phyloP scores from a whole-genome alignment of 2,113 vertebrate genomes.

The Melospiza melodia region DNA sequence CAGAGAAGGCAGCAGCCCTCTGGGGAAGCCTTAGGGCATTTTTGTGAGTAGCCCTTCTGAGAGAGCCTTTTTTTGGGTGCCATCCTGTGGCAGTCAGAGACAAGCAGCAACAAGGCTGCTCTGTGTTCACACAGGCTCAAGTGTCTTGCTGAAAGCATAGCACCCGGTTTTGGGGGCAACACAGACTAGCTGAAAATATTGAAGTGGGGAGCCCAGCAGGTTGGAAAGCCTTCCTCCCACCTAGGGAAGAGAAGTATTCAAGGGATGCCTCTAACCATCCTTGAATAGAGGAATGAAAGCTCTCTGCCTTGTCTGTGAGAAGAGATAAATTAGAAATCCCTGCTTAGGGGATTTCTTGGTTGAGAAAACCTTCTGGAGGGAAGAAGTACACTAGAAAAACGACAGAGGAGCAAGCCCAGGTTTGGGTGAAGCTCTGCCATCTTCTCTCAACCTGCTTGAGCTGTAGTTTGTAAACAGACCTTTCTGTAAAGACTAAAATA shows the following conservation, averaged over 20 bases:
- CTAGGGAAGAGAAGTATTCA: neutral
- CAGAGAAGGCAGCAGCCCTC: neutral
- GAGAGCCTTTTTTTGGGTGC: neutral
- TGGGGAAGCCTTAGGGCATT: neutral
- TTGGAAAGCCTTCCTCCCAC: neutral
- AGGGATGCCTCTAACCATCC: neutral
- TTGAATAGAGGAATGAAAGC: neutral
- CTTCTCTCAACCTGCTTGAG: neutral
- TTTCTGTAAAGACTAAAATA: neutral
- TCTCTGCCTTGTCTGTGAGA: neutral
- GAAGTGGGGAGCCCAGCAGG: neutral
- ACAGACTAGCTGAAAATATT: neutral
- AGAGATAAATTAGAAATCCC: neutral
- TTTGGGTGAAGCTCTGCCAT: neutral
- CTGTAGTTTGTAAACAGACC: neutral
- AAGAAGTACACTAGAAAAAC: neutral
- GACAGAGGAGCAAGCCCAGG: neutral
- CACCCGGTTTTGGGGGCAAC: neutral
- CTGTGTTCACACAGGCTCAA: neutral
- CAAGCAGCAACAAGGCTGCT: neutral
- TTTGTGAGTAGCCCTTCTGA: neutral
- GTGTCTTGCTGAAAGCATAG: neutral
- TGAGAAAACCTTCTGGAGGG: neutral
- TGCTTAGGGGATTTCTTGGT: neutral
- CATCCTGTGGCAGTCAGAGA: neutral